These are phyloP conservation scores for Crocidura indochinensis DNA, from an alignment of 2,797 vertebrate species.

Conservation along the genomic window DNA sequence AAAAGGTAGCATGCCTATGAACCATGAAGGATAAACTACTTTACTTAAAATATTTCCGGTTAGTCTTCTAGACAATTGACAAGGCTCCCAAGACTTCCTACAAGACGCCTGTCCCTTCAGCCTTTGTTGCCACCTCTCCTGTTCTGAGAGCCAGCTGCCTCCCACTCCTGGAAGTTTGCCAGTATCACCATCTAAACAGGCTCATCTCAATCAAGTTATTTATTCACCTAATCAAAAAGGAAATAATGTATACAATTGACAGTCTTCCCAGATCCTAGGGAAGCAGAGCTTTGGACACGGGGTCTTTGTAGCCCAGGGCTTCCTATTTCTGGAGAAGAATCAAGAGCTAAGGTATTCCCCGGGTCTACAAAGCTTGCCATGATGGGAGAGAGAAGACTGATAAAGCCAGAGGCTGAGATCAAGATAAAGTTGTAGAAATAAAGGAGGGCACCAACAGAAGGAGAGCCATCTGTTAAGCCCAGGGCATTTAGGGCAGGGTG, in stretches of 20 bases:
- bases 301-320: conserved; percentile 54
- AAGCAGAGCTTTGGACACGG: conserved; percentile 69
- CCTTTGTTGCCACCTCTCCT: conserved; percentile 71
- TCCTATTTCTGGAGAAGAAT: conserved; percentile 71
- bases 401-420: conserved; percentile 59
- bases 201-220: conserved; percentile 85
- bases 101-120: conserved; percentile 53
- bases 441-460: conserved; percentile 31
- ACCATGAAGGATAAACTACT: background rate
- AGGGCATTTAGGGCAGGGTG: conserved; percentile 50
- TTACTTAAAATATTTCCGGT: conserved; percentile 15
- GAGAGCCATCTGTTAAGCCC: conserved; percentile 66
- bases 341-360: background rate
- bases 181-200: conserved; percentile 79
- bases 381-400: conserved; percentile 67
- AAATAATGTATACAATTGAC: conserved; percentile 85
- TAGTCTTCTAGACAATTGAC: background rate
- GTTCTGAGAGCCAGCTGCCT: conserved; percentile 70
- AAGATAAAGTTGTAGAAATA: conserved; percentile 57
- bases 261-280: conserved; percentile 84
- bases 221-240: conserved; percentile 87
- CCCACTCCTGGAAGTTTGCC: conserved; percentile 80
- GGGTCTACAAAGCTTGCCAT: conserved; percentile 42
- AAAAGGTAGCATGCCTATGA: background rate
- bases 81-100: conserved; percentile 34